These are phyloP conservation scores for Arge pagana DNA, from an alignment of 2,888 invertebrate species.

Conservation along the genomic window DNA sequence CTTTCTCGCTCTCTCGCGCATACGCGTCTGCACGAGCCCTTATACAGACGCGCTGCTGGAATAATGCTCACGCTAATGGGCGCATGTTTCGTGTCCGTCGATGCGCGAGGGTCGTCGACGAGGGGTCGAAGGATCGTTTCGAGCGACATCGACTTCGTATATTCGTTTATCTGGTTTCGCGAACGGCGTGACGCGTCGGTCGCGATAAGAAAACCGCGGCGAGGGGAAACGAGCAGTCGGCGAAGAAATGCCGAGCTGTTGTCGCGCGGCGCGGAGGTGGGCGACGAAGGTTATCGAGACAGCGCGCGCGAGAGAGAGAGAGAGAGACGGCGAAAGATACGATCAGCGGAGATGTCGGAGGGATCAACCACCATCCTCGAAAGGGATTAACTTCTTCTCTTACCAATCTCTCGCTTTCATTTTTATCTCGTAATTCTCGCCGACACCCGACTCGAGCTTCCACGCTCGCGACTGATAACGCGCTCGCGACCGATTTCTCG, in stretches of 20 bases:
- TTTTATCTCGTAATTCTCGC: not conserved
- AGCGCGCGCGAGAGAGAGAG: slow-evolving; percentile 19
- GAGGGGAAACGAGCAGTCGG: too few species aligned
- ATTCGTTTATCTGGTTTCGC: too few species aligned
- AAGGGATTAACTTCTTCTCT: slow-evolving; percentile 11
- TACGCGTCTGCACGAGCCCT: slow-evolving; percentile 13
- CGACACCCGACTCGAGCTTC: not conserved
- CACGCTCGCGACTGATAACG: not conserved
- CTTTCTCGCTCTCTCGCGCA: not conserved
- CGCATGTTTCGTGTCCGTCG: too few species aligned
- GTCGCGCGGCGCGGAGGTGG: slow-evolving; percentile 8
- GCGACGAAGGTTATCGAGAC: not conserved
- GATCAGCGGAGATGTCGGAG: slow-evolving; percentile 12
- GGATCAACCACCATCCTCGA: too few species aligned
- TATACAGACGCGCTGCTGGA: slow-evolving; percentile 6
- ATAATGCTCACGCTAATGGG: slow-evolving; percentile 12
- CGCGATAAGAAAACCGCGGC: too few species aligned
- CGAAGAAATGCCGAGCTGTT: too few species aligned
- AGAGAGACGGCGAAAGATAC: slow-evolving; percentile 18
- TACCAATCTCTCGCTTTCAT: slow-evolving; percentile 17
- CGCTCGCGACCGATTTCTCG: slow-evolving; percentile 1
- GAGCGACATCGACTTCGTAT: too few species aligned
- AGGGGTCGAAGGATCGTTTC: too few species aligned
- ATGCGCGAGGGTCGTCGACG: too few species aligned
- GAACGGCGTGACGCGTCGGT: too few species aligned